phyloP scores from a whole-genome alignment of 1,140 invertebrate species.

The Episyrphus balteatus region DNA sequence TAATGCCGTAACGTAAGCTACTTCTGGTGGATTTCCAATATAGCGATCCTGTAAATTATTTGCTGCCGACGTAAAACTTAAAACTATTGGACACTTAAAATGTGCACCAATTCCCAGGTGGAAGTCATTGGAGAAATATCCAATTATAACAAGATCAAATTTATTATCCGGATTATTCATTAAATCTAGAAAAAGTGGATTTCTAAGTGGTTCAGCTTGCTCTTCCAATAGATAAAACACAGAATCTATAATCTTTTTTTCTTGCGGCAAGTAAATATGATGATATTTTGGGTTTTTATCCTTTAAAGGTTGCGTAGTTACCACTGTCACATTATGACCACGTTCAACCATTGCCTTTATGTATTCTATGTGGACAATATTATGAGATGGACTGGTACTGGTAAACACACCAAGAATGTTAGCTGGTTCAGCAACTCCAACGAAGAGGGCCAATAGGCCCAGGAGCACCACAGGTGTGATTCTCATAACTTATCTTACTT shows the following conservation, averaged over 20 bases:
- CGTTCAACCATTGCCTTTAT: slow-evolving; percentile 22
- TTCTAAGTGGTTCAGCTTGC: slow-evolving; percentile 20
- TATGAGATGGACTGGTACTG: slow-evolving; percentile 29
- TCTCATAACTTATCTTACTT: too few species aligned
- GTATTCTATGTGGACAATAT: slow-evolving; percentile 28
- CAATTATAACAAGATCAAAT: slow-evolving; percentile 28
- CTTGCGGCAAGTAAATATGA: slow-evolving; percentile 20
- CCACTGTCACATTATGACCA: slow-evolving; percentile 30
- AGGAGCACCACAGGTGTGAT: too few species aligned
- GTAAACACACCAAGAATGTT: slow-evolving; percentile 33
- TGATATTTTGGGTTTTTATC: slow-evolving; percentile 4
- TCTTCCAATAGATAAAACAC: slow-evolving; percentile 1
- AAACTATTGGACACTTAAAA: slow-evolving; percentile 18
- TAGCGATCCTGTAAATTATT: slow-evolving; percentile 7
- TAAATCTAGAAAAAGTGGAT: slow-evolving; percentile 18
- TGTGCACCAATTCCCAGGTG: slow-evolving; percentile 22
- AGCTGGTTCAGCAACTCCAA: neutral
- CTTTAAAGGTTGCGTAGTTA: slow-evolving; percentile 8
- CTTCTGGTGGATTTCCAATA: slow-evolving; percentile 19
- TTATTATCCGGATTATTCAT: slow-evolving; percentile 22
- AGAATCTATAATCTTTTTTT: slow-evolving; percentile 1
- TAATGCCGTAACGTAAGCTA: slow-evolving; percentile 16
- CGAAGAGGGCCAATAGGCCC: too few species aligned
- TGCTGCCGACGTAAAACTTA: slow-evolving; percentile 16
- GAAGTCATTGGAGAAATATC: slow-evolving; percentile 26